These are phyloP conservation scores for Gnathonemus longibarbis DNA, from an alignment of 2,113 vertebrate species.

Conservation along the genomic window DNA sequence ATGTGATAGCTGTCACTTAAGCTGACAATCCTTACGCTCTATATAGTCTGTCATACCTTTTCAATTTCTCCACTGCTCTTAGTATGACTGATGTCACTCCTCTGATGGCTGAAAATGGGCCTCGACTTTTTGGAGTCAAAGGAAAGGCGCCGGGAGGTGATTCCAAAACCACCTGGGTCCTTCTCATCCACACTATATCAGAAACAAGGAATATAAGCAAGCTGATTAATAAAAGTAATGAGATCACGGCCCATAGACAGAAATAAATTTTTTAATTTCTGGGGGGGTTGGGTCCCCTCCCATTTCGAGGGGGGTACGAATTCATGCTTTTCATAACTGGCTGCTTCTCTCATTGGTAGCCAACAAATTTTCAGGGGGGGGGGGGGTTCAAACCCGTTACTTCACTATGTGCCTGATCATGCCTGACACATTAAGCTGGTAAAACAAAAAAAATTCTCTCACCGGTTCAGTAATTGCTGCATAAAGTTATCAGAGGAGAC, in stretches of 20 bases:
- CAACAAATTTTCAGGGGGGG: neutral
- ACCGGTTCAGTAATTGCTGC: slow-evolving; percentile 94
- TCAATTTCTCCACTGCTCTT: slow-evolving; percentile 62
- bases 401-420: neutral
- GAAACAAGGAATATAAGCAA: neutral
- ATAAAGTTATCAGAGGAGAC: slow-evolving; percentile 86
- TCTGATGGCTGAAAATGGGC: slow-evolving; percentile 65
- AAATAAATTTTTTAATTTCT: neutral
- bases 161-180: slow-evolving; percentile 62
- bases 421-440: neutral
- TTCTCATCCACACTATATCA: slow-evolving; percentile 81
- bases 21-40: neutral
- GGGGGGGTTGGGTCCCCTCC: neutral
- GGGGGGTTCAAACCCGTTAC: neutral
- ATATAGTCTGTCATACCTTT: slow-evolving; percentile 44
- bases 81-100: slow-evolving; percentile 69
- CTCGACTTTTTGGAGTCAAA: slow-evolving; percentile 76
- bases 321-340: neutral
- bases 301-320: neutral
- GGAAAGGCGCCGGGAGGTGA: slow-evolving; percentile 70
- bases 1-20: neutral
- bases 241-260: neutral
- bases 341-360: neutral
- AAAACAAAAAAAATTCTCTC: slow-evolving; percentile 22
- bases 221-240: neutral